Conservation (phyloP, 2,888 invertebrate species). For the Heliconius sara region DNA sequence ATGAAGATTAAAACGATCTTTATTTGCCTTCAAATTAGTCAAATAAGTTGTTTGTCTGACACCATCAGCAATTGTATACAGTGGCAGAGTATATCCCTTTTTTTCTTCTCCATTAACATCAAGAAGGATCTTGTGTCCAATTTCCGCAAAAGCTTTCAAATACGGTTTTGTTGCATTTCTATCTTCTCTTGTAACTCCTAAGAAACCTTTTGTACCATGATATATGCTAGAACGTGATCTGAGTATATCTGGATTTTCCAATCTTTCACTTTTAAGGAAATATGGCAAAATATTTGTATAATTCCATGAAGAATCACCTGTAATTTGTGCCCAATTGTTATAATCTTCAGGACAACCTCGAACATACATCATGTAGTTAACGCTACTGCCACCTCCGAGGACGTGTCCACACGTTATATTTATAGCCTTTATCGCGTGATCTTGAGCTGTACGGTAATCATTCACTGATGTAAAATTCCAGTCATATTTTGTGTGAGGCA, state of each 20-base stretch:
- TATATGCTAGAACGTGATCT: conserved; percentile 47
- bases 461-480: conserved; percentile 53
- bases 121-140: conserved; percentile 63
- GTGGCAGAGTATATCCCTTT: conserved; percentile 69
- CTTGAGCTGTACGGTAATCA: conserved; percentile 51
- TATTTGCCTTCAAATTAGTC: conserved; percentile 47
- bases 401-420: conserved; percentile 57
- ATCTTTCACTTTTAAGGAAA: conserved; percentile 57
- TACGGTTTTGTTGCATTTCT: conserved; percentile 48
- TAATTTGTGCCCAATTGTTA: conserved; percentile 52
- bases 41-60: conserved; percentile 67
- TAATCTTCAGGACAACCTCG: conserved; percentile 55
- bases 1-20: conserved; percentile 80
- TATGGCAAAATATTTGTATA: conserved; percentile 55
- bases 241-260: conserved; percentile 47
- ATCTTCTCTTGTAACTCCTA: conserved; percentile 49
- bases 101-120: conserved; percentile 65
- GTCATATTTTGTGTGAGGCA: conserved; percentile 52
- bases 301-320: conserved; percentile 55
- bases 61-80: conserved; percentile 53
- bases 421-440: conserved; percentile 34
- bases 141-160: conserved; percentile 63
- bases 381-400: conserved; percentile 60
- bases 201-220: conserved; percentile 52
- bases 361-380: conserved; percentile 54